A percentile compares a stretch with the other conserved stretches of the same genome.
Conservation (phyloP, 1,140 invertebrate species). For the Choristoneura fumiferana region DNA sequence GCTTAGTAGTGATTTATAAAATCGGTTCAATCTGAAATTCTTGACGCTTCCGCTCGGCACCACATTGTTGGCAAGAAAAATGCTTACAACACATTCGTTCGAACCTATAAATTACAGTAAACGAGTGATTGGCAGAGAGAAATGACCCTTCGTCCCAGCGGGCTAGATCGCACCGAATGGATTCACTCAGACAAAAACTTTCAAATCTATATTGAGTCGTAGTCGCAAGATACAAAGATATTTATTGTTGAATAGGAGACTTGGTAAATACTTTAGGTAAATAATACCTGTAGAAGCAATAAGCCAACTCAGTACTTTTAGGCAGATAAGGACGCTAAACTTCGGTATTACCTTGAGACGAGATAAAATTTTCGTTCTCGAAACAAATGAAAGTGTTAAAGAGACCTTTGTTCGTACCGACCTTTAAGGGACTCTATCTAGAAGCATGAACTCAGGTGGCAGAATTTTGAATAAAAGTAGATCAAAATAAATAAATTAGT, state of each 20-base stretch:
- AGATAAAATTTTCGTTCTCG: too few species aligned
- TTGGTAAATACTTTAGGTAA: too few species aligned
- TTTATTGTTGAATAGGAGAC: background rate
- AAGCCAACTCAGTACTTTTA: too few species aligned
- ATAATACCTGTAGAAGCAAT: too few species aligned
- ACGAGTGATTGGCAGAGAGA: conserved; percentile 16
- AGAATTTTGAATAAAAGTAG: too few species aligned
- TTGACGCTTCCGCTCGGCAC: background rate
- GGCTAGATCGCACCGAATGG: background rate
- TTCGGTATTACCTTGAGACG: too few species aligned
- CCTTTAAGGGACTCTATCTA: too few species aligned
- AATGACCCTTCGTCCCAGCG: background rate
- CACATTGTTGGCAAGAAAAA: conserved; percentile 12
- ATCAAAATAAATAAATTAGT: too few species aligned
- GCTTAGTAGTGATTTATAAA: background rate
- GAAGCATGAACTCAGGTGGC: too few species aligned
- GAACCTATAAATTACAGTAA: conserved; percentile 2
- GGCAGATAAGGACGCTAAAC: too few species aligned
- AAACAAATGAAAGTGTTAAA: too few species aligned
- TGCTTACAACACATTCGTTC: conserved; percentile 14
- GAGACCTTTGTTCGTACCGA: too few species aligned
- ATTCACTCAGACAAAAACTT: background rate
- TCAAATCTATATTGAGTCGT: background rate
- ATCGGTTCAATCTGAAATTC: background rate
- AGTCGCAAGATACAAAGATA: background rate